Base-by-base conservation (phyloP, 2,113 vertebrate species). In the Maccullochella peelii region DNA sequence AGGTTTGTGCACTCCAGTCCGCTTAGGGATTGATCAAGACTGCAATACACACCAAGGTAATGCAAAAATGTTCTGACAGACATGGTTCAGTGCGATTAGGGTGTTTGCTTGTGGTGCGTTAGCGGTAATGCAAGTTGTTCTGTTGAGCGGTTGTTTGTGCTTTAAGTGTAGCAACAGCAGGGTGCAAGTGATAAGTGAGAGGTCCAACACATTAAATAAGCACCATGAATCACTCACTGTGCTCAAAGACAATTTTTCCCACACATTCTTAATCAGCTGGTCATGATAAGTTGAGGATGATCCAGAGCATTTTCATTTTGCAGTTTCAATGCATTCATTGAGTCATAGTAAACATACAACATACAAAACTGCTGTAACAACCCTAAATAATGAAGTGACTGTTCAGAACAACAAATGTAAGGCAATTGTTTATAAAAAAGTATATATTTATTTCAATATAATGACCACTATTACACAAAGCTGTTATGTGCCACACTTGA, bases 21-120 rank as follows among this genome's bases (percentile, higher is more conserved):
- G 65, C 10, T 80, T 33, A 66, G 10, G 40, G 58, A 68, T 74
- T 89, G 61, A 76, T 65, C 47, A 57, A 73, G 52, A 70, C 36
- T 71, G 36, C 27, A 66, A 38, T 25, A 21, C 21, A 76, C 47
- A 62, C 20, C 6, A 52, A 69, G 54, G 50, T 79, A 59, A 68
- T 61, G 69, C 36, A 54, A 40, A 62, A 33, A 14, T 57, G n/a
- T 25, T 72, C 61, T 52, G 47, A 72, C 27, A 73, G 57, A 44
- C 52, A 50, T 16, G 66, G 52, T 42, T 76, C 52, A 62, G 42
- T 57, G 18, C 2, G 7, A 61, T 77, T 54, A 21, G 16, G 23
- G 20, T 49, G 63, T 65, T 63, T 79, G 11, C 44, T 38, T 23
- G 42, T 73, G 61, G 57, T 81, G 23, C 66, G 58, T n/a, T 23